Evolutionary conservation across 2,888 invertebrate species (phyloP).

Genomic region (Hololepta plana): DNA sequence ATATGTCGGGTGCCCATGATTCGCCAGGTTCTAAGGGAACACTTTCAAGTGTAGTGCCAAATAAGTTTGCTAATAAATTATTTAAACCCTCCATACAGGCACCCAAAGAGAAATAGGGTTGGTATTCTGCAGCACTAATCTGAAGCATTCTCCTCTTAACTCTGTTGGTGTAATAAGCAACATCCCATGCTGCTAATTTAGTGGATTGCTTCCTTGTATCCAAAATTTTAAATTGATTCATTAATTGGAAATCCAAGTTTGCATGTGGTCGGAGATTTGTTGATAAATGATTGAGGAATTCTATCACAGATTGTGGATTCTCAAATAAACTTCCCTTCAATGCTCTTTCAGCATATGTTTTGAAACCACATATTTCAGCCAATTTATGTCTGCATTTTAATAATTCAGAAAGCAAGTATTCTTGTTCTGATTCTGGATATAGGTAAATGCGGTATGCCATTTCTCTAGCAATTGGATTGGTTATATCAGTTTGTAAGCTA

Average conservation of each 20-base stretch:
- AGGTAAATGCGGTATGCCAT: conserved; percentile 76
- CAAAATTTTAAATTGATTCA: conserved; percentile 36
- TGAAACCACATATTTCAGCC: conserved; percentile 77
- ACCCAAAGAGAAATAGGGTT: conserved; percentile 81
- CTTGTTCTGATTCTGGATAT: conserved; percentile 60
- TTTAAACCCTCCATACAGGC: conserved; percentile 96
- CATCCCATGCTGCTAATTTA: conserved; percentile 60
- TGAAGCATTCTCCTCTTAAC: conserved; percentile 53
- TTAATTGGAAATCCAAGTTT: conserved; percentile 57
- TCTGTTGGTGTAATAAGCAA: conserved; percentile 64
- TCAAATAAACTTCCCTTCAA: conserved; percentile 77
- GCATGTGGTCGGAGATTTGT: conserved; percentile 52
- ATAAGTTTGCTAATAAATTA: conserved; percentile 65
- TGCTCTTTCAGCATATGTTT: conserved; percentile 76
- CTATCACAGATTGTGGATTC: conserved; percentile 55
- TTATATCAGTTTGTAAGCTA: conserved; percentile 70
- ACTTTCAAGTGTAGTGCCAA: conserved; percentile 59
- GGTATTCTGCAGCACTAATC: conserved; percentile 51
- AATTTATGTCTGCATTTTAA: conserved; percentile 59
- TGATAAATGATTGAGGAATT: conserved; percentile 64
- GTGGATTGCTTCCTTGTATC: conserved; percentile 50
- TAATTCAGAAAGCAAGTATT: conserved; percentile 51
- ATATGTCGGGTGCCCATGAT: conserved; percentile 68
- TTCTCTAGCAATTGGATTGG: conserved; percentile 63
- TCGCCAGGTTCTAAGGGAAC: conserved; percentile 62